Percentiles rank a stretch among this genome's conserved stretches.
These are phyloP conservation scores for Okamejei kenojei DNA, from an alignment of 2,797 vertebrate genomes.

Conservation along the genomic window DNA sequence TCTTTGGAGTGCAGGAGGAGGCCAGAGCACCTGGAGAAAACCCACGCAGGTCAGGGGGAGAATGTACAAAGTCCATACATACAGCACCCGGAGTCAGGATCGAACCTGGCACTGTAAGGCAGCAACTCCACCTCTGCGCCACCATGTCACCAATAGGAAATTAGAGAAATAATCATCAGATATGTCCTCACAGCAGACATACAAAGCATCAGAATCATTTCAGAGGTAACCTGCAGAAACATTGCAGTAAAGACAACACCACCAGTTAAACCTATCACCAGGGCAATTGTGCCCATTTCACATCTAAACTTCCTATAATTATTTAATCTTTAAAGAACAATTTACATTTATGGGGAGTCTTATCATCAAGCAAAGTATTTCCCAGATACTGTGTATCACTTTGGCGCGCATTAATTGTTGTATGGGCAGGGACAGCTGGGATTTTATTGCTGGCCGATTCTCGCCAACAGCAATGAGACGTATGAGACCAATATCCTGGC, in stretches of 20 bases:
- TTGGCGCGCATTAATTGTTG: background rate
- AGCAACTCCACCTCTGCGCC: too few relatives aligned
- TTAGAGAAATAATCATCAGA: background rate
- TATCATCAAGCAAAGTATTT: background rate
- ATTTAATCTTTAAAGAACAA: background rate
- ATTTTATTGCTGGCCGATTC: background rate
- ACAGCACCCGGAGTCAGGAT: too few relatives aligned
- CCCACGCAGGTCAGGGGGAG: too few relatives aligned
- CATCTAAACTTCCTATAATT: background rate
- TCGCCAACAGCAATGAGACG: background rate
- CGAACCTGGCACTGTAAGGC: too few relatives aligned
- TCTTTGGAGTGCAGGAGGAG: too few relatives aligned
- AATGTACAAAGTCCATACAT: too few relatives aligned
- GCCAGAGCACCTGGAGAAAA: too few relatives aligned
- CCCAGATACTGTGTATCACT: background rate
- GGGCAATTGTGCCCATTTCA: background rate
- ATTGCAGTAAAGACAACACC: background rate
- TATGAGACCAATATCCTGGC: background rate
- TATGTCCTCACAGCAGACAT: background rate
- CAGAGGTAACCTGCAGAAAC: too few relatives aligned
- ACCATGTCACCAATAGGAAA: too few relatives aligned
- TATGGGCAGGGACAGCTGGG: background rate
- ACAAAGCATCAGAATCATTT: background rate
- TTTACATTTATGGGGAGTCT: background rate
- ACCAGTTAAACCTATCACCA: background rate